phyloP scores from a whole-genome alignment of 2,113 vertebrate genomes.

The Junco hyemalis region DNA sequence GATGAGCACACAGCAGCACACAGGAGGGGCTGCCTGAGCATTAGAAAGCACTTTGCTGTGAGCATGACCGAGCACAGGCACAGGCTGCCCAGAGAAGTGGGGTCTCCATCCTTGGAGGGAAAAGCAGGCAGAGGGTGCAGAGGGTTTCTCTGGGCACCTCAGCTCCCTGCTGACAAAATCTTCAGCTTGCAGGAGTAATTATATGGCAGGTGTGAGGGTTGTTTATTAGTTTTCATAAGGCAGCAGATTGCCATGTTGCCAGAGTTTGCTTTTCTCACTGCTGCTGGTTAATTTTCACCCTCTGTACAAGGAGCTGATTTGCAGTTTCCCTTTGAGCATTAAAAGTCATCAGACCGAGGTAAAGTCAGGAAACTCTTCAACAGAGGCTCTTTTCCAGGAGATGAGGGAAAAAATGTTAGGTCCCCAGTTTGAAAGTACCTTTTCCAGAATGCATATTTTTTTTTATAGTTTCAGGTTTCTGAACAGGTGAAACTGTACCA shows the following conservation, averaged over 20 bases:
- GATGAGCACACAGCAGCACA: not conserved
- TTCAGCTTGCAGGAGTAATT: not conserved
- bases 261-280: not conserved
- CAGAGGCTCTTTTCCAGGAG: not conserved
- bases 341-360: not conserved
- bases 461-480: not conserved
- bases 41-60: not conserved
- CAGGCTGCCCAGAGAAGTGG: not conserved
- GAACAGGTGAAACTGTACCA: not conserved
- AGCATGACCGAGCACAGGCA: not conserved
- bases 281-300: constrained; percentile 1
- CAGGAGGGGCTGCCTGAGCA: not conserved
- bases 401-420: not conserved
- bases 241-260: not conserved
- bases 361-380: not conserved
- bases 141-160: not conserved
- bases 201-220: not conserved
- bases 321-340: not conserved
- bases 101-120: not conserved
- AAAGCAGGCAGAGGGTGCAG: not conserved
- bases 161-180: not conserved
- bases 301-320: not conserved
- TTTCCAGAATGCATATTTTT: not conserved
- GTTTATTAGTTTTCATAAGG: not conserved
- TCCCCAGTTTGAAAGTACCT: not conserved